Conservation (phyloP, 2,113 vertebrate species). For the Columba livia region DNA sequence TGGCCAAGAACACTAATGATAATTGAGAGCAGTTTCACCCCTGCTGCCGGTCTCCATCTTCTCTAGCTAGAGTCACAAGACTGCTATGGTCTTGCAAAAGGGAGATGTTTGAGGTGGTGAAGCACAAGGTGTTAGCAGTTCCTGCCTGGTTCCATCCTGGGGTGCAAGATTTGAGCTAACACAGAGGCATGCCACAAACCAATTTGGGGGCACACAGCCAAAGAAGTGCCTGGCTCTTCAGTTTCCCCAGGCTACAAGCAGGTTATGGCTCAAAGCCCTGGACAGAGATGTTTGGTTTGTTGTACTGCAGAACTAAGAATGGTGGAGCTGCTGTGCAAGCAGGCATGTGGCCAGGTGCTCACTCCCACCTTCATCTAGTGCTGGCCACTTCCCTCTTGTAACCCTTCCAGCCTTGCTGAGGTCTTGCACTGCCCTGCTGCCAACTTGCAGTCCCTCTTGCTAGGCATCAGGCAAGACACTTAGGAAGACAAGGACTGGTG, state of each 20-base stretch:
- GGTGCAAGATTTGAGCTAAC: neutral
- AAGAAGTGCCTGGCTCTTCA: neutral
- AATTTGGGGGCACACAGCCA: neutral
- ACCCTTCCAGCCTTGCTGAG: neutral
- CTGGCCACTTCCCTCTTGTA: neutral
- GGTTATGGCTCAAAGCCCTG: neutral
- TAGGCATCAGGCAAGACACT: neutral
- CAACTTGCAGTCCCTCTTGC: neutral
- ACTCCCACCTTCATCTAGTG: neutral
- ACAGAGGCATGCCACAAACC: neutral
- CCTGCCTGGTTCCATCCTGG: neutral
- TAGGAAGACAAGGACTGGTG: neutral
- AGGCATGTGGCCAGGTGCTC: neutral
- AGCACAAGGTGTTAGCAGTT: neutral
- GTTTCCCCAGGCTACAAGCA: neutral
- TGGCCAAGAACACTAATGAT: neutral
- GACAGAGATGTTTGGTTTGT: neutral
- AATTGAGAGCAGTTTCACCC: constrained; percentile 23
- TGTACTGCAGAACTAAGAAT: neutral
- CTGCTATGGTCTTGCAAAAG: neutral
- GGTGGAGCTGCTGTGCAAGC: neutral
- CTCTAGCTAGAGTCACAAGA: neutral
- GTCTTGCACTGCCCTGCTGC: neutral
- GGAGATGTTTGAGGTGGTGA: neutral
- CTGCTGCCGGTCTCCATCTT: neutral